Conservation (phyloP, 2,797 vertebrate genomes). For the Selene dorsalis region DNA sequence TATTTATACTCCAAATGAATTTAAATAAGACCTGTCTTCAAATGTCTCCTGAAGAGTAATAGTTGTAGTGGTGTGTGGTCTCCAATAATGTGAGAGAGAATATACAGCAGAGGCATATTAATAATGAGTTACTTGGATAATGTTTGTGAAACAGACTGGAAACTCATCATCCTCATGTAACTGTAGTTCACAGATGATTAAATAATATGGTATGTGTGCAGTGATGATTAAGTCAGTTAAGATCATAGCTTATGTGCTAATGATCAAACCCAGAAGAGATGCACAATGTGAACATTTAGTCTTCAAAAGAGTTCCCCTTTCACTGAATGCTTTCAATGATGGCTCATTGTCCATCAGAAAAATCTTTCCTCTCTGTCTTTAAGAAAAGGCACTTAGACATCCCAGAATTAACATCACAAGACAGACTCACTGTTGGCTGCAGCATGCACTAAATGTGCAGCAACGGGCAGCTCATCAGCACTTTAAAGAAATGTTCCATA, state of each 20-base stretch:
- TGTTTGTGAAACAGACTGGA: constrained; percentile 32
- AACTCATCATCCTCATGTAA: constrained; percentile 46
- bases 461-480: constrained; percentile 51
- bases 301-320: constrained; percentile 27
- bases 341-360: constrained; percentile 47
- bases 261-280: constrained; percentile 40
- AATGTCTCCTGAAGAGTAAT: constrained; percentile 2
- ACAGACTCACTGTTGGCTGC: constrained; percentile 37
- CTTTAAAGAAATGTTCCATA: constrained; percentile 54
- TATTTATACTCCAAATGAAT: neutral
- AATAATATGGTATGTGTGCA: constrained; percentile 52
- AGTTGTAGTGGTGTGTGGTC: neutral
- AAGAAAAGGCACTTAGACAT: constrained; percentile 34
- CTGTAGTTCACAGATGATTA: constrained; percentile 59
- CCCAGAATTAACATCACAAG: constrained; percentile 60
- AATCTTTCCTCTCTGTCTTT: constrained; percentile 24
- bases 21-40: neutral
- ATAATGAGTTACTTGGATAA: constrained; percentile 1
- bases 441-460: constrained; percentile 34
- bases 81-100: constrained; percentile 20
- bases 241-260: constrained; percentile 51
- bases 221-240: constrained; percentile 60
- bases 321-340: constrained; percentile 39
- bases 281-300: constrained; percentile 44
- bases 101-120: neutral